Conservation (phyloP, 2,113 vertebrate species). For the Tretioscincus oriximinensis region DNA sequence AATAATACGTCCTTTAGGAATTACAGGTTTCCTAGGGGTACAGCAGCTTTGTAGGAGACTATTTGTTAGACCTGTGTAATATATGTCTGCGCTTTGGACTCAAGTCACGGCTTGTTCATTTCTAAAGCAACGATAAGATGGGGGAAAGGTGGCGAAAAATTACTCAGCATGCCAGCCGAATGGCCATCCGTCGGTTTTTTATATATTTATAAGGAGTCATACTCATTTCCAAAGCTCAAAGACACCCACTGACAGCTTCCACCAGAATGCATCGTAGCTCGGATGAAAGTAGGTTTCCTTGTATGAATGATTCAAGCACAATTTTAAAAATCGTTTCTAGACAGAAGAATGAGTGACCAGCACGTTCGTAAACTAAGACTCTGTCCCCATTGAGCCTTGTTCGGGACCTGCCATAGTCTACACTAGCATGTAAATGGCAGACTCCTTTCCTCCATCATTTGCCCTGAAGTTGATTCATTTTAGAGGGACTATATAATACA, state of each 20-base stretch:
- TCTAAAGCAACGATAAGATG: not conserved
- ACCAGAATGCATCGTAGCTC: not conserved
- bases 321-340: not conserved
- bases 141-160: not conserved
- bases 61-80: not conserved
- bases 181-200: not conserved
- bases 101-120: not conserved
- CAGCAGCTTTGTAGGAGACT: no score
- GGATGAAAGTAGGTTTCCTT: not conserved
- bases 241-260: not conserved
- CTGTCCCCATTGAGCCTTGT: no score
- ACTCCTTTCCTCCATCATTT: not conserved
- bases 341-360: not conserved
- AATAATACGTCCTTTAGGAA: not conserved
- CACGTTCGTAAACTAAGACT: not conserved
- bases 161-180: not conserved
- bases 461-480: constrained; percentile 6
- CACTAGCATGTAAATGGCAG: no score
- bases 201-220: not conserved
- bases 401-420: no score
- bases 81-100: not conserved
- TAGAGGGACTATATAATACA: not conserved
- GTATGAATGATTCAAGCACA: not conserved
- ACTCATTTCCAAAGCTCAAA: not conserved
- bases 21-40: not conserved